Percentiles rank a stretch among this genome's conserved stretches.
These are phyloP conservation scores for Eupleurogrammus muticus DNA, from an alignment of 2,797 vertebrate species.

Conservation along the genomic window DNA sequence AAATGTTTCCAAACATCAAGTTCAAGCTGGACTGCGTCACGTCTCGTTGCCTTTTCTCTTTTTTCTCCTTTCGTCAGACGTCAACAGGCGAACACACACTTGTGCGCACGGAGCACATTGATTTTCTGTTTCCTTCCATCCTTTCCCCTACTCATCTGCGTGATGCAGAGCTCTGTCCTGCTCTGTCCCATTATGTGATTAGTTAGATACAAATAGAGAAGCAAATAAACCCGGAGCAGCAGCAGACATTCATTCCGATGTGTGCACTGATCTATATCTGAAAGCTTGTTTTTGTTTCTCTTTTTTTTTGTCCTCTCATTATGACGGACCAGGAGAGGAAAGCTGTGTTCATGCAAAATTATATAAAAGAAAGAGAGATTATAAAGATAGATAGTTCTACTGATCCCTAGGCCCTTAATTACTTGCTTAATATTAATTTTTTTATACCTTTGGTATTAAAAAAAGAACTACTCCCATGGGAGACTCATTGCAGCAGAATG, in stretches of 20 bases:
- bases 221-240: slow-evolving; percentile 38
- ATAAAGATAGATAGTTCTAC: slow-evolving; percentile 11
- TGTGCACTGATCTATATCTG: slow-evolving; percentile 34
- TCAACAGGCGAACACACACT: slow-evolving; percentile 9
- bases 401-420: slow-evolving; percentile 4
- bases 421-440: slow-evolving; percentile 9
- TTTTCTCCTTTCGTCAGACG: neutral
- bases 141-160: slow-evolving; percentile 29
- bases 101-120: slow-evolving; percentile 19
- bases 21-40: neutral
- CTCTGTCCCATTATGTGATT: slow-evolving; percentile 38
- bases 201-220: slow-evolving; percentile 41
- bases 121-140: slow-evolving; percentile 40
- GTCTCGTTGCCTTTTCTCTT: neutral
- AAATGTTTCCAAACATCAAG: neutral
- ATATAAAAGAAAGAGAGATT: neutral
- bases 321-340: neutral
- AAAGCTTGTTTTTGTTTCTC: neutral
- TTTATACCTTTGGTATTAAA: neutral
- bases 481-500: slow-evolving; percentile 34
- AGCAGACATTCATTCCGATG: slow-evolving; percentile 43
- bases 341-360: neutral
- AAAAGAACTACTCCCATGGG: slow-evolving; percentile 12
- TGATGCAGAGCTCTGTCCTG: slow-evolving; percentile 6
- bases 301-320: neutral